Conservation (phyloP, 2,797 vertebrate species). For the Rhadinocentrus ornatus region DNA sequence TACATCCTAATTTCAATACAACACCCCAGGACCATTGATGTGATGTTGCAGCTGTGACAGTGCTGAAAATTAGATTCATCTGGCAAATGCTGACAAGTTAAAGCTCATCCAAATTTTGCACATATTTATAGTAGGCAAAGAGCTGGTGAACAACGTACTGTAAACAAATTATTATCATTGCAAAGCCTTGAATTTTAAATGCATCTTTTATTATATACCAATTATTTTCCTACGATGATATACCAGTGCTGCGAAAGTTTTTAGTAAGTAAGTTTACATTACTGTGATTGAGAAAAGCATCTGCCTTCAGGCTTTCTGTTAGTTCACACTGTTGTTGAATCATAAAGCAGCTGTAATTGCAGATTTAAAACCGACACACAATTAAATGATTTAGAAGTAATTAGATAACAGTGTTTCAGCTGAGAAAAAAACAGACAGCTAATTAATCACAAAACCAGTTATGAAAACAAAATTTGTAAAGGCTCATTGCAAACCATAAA, state of each 20-base stretch:
- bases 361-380: conserved; percentile 30
- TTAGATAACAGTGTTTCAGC: conserved; percentile 41
- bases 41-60: conserved; percentile 27
- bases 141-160: background rate
- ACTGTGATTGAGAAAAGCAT: conserved; percentile 10
- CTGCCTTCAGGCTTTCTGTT: background rate
- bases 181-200: background rate
- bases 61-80: conserved; percentile 9
- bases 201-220: background rate
- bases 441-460: conserved; percentile 38
- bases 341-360: conserved; percentile 18
- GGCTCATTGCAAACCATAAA: conserved; percentile 6
- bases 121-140: conserved; percentile 1
- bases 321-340: conserved; percentile 13
- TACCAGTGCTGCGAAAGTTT: conserved; percentile 13
- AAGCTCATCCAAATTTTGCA: conserved; percentile 13
- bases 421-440: conserved; percentile 38
- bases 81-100: conserved; percentile 17
- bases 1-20: conserved; percentile 32
- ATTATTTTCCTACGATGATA: background rate
- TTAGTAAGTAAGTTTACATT: conserved; percentile 1
- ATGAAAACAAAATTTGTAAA: conserved; percentile 28
- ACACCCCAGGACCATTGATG: conserved; percentile 9
- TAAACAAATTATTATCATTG: conserved; percentile 13
- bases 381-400: conserved; percentile 47